Percentiles rank a stretch among this genome's conserved stretches.
Evolutionary conservation across 2,888 invertebrate genomes (phyloP).

Genomic region (Mimumesa dahlbomi): DNA sequence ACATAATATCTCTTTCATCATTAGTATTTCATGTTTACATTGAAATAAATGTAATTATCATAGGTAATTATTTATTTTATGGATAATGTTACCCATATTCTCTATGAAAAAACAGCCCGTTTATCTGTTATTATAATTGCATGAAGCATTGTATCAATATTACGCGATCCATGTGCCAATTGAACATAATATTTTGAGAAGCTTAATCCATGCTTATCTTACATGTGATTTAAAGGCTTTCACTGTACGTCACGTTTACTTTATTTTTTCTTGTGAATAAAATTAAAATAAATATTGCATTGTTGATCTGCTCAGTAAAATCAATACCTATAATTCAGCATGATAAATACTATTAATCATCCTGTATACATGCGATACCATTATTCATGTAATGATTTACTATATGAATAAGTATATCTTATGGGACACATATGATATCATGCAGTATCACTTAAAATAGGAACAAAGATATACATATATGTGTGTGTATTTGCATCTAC

Average conservation of each 20-base stretch:
- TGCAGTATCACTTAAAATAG: slow-evolving; percentile 1
- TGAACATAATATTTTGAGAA: slow-evolving; percentile 23
- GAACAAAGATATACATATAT: slow-evolving; percentile 2
- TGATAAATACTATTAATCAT: slow-evolving; percentile 7
- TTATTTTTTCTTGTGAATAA: neutral
- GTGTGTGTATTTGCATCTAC: neutral
- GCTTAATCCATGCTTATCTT: slow-evolving; percentile 41
- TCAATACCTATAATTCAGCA: slow-evolving; percentile 1
- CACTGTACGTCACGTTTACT: neutral
- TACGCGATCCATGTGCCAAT: slow-evolving; percentile 1
- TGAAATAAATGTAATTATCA: neutral
- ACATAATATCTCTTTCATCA: slow-evolving; percentile 37
- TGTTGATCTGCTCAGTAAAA: slow-evolving; percentile 1
- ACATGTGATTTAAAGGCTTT: too few relatives aligned
- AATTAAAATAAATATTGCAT: neutral
- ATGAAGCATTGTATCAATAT: too few relatives aligned
- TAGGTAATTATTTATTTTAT: neutral
- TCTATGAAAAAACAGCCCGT: too few relatives aligned
- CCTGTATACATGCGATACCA: slow-evolving; percentile 10
- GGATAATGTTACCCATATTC: neutral
- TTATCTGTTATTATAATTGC: too few relatives aligned
- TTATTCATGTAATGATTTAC: neutral
- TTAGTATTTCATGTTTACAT: neutral
- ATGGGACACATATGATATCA: neutral
- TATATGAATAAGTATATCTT: neutral